Base-by-base conservation (phyloP, 2,113 vertebrate genomes). In the Coptodon bakossiorum region DNA sequence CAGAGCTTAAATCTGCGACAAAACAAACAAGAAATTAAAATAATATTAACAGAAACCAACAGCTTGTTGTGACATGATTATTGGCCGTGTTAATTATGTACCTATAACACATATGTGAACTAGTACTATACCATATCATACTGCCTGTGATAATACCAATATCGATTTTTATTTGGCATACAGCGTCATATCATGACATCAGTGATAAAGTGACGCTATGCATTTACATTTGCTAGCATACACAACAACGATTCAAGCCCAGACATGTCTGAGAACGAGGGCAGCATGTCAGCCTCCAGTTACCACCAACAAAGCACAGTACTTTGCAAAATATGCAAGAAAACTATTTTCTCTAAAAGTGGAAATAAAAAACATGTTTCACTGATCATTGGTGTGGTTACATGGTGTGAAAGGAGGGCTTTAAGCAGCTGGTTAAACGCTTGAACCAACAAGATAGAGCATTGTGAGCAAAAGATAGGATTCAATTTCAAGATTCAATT, bases 141-240 rank as follows among this genome's bases (percentile, higher is more conserved):
- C n/a, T 73, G 22, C 38, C 66, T 73, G 66, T 27, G 38, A 73
- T 73, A 27, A 43, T 10, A 1, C 38, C 22, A 45, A 4, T 40
- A 38, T 40, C 1, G 11, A 40, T 68, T 68, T 68, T 68, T 4
- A 40, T 40, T 40, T 40, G 63, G 36, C 11, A 68, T 68, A 22
- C 19, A 13, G 0, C 10, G 0, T 68, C 36, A 24, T 40, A 24
- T 0, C n/a, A 14, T 2, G 0, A 45, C 2, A 27, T 45, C 22
- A 4, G 22, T 0, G 14, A 45, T 27, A 27, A 17, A 45, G 13
- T 45, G 22, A 45, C 0, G 13, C 2, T 16, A 45, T 73, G 1
- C 68, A 73, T 2, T 73, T 73, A 6, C 36, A 16, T 73, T 73
- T 9, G 36, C 66, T 43, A 43, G 66, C 66, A n/a, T 68, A 0